These are phyloP conservation scores for Andrena fulva DNA, from an alignment of 2,888 invertebrate genomes.

Conservation along the genomic window DNA sequence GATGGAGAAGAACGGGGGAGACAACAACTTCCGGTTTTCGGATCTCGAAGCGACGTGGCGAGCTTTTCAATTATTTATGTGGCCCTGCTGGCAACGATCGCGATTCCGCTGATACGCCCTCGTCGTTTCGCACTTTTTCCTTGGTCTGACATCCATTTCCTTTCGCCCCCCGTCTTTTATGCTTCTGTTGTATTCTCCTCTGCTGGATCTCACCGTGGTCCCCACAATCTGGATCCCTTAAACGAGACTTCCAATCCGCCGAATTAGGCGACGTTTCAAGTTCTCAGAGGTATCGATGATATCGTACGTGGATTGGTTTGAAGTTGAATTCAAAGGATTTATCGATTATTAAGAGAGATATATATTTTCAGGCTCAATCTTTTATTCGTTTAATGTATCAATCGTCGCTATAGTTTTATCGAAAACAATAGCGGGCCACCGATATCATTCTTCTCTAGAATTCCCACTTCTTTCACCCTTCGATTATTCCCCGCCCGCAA, in stretches of 20 bases:
- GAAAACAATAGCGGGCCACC: conserved; percentile 3
- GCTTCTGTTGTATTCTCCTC: conserved; percentile 6
- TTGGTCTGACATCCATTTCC: conserved; percentile 14
- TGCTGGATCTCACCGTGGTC: not conserved
- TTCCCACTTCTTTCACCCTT: conserved; percentile 2
- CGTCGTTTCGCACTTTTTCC: conserved; percentile 30
- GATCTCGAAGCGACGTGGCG: conserved; percentile 28
- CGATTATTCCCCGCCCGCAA: conserved; percentile 32
- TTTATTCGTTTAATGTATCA: too few species aligned
- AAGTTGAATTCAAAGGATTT: not conserved
- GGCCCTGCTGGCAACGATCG: conserved; percentile 44
- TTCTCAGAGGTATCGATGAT: not conserved
- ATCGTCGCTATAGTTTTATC: not conserved
- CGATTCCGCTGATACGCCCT: conserved; percentile 33
- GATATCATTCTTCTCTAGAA: conserved; percentile 4
- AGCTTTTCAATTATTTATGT: conserved; percentile 62
- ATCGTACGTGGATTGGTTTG: not conserved
- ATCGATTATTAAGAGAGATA: too few species aligned
- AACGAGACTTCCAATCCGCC: not conserved
- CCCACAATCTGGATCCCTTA: conserved; percentile 13
- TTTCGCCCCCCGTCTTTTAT: conserved; percentile 10
- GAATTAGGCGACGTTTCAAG: not conserved
- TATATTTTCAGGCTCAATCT: too few species aligned
- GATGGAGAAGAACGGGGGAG: conserved; percentile 13
- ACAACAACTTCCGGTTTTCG: conserved; percentile 41